These are phyloP conservation scores for Ptychobarbus kaznakovi DNA, from an alignment of 2,797 vertebrate genomes.

Conservation along the genomic window DNA sequence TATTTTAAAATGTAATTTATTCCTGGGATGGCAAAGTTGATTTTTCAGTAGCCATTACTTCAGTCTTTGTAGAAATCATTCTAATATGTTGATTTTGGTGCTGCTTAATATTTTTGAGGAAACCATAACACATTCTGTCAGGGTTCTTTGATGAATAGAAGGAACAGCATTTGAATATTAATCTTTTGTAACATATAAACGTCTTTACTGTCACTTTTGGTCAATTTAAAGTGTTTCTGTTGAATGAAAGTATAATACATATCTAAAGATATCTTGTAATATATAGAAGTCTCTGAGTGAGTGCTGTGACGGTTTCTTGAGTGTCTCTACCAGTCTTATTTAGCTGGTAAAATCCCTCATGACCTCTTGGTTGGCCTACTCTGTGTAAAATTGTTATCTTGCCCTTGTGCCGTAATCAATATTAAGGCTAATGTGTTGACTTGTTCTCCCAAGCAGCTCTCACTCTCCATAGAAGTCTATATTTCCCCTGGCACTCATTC, in stretches of 20 bases:
- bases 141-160: neutral
- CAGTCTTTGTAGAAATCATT: neutral
- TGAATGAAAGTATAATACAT: neutral
- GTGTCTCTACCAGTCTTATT: conserved; percentile 34
- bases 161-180: neutral
- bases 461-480: conserved; percentile 35
- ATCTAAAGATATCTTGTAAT: neutral
- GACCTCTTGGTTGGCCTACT: conserved; percentile 23
- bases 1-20: neutral
- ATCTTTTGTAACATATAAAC: neutral
- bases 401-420: conserved; percentile 47
- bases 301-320: neutral
- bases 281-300: neutral
- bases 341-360: conserved; percentile 28
- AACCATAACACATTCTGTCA: neutral
- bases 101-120: neutral
- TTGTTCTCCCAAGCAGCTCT: conserved; percentile 32
- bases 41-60: neutral
- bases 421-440: conserved; percentile 50
- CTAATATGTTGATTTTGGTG: neutral
- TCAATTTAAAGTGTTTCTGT: neutral
- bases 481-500: conserved; percentile 43
- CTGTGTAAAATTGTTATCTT: conserved; percentile 43
- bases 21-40: neutral
- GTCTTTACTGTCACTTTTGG: neutral